phyloP scores from a whole-genome alignment of 2,113 vertebrate genomes.

The Globicephala melas region DNA sequence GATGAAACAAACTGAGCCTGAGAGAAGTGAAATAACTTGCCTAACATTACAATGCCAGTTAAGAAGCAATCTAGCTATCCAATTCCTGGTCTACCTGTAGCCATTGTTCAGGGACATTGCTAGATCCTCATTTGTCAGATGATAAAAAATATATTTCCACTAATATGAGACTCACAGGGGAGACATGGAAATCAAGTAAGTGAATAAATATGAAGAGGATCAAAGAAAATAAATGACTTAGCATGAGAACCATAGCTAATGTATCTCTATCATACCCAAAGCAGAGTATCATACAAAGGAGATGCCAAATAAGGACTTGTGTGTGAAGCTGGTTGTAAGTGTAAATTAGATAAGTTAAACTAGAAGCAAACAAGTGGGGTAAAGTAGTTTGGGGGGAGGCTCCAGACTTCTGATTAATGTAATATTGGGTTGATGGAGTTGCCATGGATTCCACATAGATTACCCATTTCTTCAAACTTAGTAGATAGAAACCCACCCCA shows the following conservation, averaged over 20 bases:
- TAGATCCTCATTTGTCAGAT: not conserved
- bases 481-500: not conserved
- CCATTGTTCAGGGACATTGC: not conserved
- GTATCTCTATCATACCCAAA: not conserved
- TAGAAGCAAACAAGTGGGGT: not conserved
- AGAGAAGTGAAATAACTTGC: not conserved
- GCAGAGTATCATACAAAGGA: not conserved
- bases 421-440: not conserved
- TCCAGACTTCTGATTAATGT: not conserved
- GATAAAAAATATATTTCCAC: not conserved
- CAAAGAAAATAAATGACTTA: not conserved
- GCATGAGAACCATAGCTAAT: not conserved
- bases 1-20: not conserved
- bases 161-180: not conserved
- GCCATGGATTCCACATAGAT: not conserved
- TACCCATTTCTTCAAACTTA: not conserved
- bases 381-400: not conserved
- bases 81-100: not conserved
- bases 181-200: not conserved
- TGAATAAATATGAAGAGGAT: not conserved
- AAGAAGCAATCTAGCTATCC: not conserved
- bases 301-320: not conserved
- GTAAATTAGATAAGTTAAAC: not conserved
- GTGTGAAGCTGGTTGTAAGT: not conserved
- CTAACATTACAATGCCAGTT: not conserved